These are phyloP conservation scores for Lepidurus arcticus DNA, from an alignment of 1,140 invertebrate species.

Conservation along the genomic window DNA sequence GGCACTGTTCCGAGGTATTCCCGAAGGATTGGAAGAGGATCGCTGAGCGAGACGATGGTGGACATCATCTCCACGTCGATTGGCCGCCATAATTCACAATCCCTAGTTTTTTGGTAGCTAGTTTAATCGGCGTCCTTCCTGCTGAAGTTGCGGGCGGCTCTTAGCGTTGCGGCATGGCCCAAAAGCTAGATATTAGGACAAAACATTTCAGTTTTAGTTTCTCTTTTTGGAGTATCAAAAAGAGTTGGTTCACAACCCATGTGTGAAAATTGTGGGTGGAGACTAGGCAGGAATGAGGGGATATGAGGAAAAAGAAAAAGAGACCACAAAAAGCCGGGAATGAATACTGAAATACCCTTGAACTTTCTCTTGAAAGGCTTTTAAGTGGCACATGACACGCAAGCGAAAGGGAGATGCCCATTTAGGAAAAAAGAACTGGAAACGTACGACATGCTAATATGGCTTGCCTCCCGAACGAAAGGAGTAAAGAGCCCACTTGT, in stretches of 20 bases:
- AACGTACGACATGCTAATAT: conserved; percentile 11
- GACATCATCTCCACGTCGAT: conserved; percentile 76
- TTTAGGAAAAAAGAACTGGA: not conserved
- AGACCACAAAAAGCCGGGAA: not conserved
- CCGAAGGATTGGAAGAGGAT: conserved; percentile 26
- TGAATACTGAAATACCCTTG: conserved; percentile 8
- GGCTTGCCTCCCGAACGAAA: not conserved
- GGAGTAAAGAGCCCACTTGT: not conserved
- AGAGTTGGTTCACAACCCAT: conserved; percentile 6
- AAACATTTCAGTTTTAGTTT: not conserved
- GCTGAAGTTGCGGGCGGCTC: not conserved
- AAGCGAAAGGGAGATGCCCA: not conserved
- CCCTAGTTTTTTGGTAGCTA: not conserved
- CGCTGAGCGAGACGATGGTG: conserved; percentile 41
- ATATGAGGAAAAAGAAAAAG: not conserved
- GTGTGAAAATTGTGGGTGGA: conserved; percentile 13
- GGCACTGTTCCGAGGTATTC: conserved; percentile 31
- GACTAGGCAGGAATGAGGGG: not conserved
- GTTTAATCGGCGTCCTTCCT: not conserved
- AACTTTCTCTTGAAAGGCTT: conserved; percentile 9
- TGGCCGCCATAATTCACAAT: conserved; percentile 64
- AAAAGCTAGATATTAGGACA: conserved; percentile 5
- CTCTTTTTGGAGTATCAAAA: not conserved
- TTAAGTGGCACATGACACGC: conserved; percentile 3
- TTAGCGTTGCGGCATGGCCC: conserved; percentile 14